Conservation (phyloP, 2,888 invertebrate species). For the Xestia c-nigrum region DNA sequence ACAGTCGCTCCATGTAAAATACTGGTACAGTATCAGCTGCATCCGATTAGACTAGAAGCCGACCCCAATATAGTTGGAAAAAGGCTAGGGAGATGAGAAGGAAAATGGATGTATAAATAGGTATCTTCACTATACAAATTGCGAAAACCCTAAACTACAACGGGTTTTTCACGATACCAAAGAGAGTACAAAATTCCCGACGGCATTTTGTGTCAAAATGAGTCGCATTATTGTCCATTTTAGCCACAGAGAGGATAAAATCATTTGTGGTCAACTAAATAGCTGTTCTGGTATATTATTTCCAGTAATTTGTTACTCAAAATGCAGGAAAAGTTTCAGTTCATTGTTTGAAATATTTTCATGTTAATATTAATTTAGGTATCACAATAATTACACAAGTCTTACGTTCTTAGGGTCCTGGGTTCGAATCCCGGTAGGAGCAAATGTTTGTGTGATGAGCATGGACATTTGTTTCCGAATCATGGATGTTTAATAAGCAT, state of each 20-base stretch:
- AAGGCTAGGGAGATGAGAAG: too few species aligned
- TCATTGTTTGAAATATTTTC: neutral
- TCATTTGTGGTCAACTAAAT: slow-evolving; percentile 15
- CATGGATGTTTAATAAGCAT: too few species aligned
- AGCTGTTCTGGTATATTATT: neutral
- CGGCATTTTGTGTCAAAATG: neutral
- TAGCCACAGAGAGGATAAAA: slow-evolving; percentile 5
- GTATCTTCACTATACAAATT: neutral
- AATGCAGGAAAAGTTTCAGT: neutral
- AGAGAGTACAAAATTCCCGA: neutral
- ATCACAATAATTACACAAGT: too few species aligned
- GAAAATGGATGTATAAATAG: neutral
- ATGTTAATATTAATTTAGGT: neutral
- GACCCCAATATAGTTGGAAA: too few species aligned
- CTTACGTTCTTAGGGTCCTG: too few species aligned
- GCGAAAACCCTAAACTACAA: neutral
- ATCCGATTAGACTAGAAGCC: too few species aligned
- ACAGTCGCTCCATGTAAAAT: too few species aligned
- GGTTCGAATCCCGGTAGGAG: too few species aligned
- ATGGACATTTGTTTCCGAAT: too few species aligned
- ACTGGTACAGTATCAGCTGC: too few species aligned
- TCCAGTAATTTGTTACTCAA: slow-evolving; percentile 5
- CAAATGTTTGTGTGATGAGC: too few species aligned
- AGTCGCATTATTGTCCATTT: neutral
- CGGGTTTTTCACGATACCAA: neutral